A percentile compares a stretch with the other conserved stretches of the same genome.
Evolutionary conservation across 2,797 vertebrate species (phyloP).

Genomic region (Gobio occitaniae): DNA sequence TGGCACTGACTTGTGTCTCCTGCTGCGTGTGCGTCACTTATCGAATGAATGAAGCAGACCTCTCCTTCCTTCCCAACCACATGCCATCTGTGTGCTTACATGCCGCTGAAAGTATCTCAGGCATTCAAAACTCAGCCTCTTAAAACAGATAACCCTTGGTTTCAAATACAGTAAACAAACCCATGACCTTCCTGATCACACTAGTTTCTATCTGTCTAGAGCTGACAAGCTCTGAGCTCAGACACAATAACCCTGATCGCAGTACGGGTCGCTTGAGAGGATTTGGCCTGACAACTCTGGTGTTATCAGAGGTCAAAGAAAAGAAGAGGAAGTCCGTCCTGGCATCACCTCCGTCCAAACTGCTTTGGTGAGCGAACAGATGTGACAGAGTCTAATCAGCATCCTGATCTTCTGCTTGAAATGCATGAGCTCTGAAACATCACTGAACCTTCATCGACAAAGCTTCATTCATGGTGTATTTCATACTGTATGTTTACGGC

Average conservation of each 20-base stretch:
- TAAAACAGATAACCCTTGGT: conserved; percentile 18
- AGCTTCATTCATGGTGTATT: background rate
- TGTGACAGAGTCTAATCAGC: background rate
- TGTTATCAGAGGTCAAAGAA: conserved; percentile 19
- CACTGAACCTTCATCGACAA: background rate
- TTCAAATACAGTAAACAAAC: conserved; percentile 22
- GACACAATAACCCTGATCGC: conserved; percentile 4
- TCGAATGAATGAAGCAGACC: conserved; percentile 30
- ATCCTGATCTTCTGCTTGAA: background rate
- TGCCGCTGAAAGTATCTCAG: conserved; percentile 42
- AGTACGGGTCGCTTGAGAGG: background rate
- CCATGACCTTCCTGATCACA: background rate
- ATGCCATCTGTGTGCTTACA: conserved; percentile 51
- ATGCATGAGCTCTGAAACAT: background rate
- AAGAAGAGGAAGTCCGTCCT: background rate
- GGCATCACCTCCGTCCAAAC: background rate
- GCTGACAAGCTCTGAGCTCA: background rate
- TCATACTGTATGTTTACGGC: background rate
- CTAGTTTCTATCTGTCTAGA: background rate
- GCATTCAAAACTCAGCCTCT: conserved; percentile 18
- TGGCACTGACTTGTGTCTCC: background rate
- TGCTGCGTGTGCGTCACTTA: conserved; percentile 20
- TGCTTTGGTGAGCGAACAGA: background rate
- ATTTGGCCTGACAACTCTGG: background rate
- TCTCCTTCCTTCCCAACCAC: conserved; percentile 40